A percentile compares a stretch with the other conserved stretches of the same genome.
Evolutionary conservation across 2,797 vertebrate genomes (phyloP).

Genomic region (Pogonophryne albipinna): DNA sequence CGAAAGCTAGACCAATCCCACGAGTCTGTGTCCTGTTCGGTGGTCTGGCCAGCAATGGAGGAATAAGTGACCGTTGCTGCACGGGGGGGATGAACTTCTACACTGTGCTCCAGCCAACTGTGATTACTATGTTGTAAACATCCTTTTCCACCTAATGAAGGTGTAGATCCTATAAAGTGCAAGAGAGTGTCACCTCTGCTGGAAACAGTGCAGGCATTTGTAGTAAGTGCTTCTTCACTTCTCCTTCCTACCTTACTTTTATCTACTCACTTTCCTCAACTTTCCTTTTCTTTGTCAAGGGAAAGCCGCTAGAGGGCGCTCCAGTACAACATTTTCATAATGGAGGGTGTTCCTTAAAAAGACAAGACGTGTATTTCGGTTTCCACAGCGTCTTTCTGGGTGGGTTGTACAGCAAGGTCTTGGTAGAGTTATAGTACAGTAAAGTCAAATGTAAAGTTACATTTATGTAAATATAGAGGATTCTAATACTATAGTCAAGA

Average conservation of each 20-base stretch:
- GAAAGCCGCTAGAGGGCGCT: slow-evolving; percentile 43
- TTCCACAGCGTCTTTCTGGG: slow-evolving; percentile 45
- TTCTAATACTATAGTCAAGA: slow-evolving; percentile 43
- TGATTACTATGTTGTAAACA: slow-evolving; percentile 37
- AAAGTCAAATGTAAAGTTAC: slow-evolving; percentile 59
- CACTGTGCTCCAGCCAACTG: background rate
- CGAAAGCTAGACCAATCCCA: slow-evolving; percentile 58
- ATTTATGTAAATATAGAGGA: slow-evolving; percentile 72
- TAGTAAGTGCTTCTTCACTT: slow-evolving; percentile 30
- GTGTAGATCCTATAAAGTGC: slow-evolving; percentile 35
- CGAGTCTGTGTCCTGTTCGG: background rate
- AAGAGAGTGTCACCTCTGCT: slow-evolving; percentile 33
- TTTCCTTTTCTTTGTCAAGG: background rate
- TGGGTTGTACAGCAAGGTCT: slow-evolving; percentile 55
- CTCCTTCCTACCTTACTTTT: slow-evolving; percentile 28
- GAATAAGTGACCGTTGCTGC: slow-evolving; percentile 21
- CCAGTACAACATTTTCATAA: slow-evolving; percentile 30
- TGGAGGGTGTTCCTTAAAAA: background rate
- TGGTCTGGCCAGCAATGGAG: background rate
- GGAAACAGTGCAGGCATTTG: slow-evolving; percentile 26
- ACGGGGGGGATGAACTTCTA: slow-evolving; percentile 10
- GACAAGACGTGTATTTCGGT: slow-evolving; percentile 12
- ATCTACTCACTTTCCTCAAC: slow-evolving; percentile 5
- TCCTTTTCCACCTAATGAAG: slow-evolving; percentile 32
- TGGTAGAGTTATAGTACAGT: slow-evolving; percentile 27